A percentile compares a stretch with the other conserved stretches of the same genome.
phyloP scores from a whole-genome alignment of 2,113 vertebrate genomes.

The Coturnix japonica region DNA sequence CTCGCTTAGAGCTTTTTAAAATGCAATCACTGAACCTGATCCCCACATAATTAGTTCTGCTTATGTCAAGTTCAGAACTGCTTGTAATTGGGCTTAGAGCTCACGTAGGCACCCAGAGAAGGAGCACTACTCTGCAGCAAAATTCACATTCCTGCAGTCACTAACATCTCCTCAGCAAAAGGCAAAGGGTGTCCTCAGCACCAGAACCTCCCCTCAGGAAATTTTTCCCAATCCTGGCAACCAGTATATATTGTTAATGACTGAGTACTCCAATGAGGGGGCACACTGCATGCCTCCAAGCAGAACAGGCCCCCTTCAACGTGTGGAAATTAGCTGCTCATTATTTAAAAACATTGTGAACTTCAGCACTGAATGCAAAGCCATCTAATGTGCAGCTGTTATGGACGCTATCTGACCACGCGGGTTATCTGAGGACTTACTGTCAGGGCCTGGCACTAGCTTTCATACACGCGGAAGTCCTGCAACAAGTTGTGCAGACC shows the following conservation, averaged over 20 bases:
- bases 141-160: neutral
- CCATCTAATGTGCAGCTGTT: neutral
- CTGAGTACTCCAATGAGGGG: neutral
- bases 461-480: neutral
- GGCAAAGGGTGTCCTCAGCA: neutral
- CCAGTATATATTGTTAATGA: neutral
- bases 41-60: neutral
- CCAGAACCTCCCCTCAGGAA: neutral
- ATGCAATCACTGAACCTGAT: neutral
- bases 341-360: neutral
- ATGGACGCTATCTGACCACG: neutral
- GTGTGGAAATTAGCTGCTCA: neutral
- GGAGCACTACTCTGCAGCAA: neutral
- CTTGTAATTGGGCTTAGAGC: neutral
- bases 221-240: neutral
- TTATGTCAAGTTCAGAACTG: neutral
- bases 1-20: slow-evolving; percentile 12
- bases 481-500: neutral
- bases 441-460: neutral
- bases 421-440: slow-evolving; percentile 8
- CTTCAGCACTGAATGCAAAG: neutral
- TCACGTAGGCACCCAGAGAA: neutral
- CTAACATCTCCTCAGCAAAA: neutral
- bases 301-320: neutral
- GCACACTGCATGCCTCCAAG: neutral